Evolutionary conservation across 2,888 invertebrate genomes (phyloP).

Genomic region (Netelia virgata): DNA sequence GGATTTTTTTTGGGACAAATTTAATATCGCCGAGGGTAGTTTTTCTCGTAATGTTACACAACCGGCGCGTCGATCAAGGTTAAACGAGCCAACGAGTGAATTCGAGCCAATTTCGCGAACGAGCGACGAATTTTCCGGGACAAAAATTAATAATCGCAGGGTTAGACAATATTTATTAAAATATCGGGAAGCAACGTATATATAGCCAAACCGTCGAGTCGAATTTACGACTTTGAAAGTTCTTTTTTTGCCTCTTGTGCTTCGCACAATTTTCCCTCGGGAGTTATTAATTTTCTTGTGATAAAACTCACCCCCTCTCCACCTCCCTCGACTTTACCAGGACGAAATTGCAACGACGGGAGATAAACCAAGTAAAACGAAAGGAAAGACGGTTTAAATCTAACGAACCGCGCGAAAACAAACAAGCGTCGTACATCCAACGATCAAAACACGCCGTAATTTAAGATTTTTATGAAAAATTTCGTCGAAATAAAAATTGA

Average conservation of each 20-base stretch:
- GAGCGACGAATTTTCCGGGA: no score
- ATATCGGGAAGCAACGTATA: neutral
- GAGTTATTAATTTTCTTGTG: conserved; percentile 3
- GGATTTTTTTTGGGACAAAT: neutral
- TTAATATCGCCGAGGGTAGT: neutral
- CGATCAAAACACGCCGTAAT: no score
- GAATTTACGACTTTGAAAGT: neutral
- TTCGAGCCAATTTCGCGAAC: no score
- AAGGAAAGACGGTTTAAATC: neutral
- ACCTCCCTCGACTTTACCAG: neutral
- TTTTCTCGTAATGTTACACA: neutral
- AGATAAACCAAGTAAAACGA: neutral
- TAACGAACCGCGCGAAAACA: neutral
- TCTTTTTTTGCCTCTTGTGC: neutral
- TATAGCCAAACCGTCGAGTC: neutral
- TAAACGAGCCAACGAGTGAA: no score
- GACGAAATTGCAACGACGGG: neutral
- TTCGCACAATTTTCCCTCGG: neutral
- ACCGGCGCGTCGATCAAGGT: no score
- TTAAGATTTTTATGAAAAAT: no score
- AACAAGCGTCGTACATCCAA: neutral
- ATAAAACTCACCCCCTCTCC: neutral
- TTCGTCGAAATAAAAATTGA: no score
- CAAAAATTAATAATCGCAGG: no score
- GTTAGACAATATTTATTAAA: neutral